A percentile compares a stretch with the other conserved stretches of the same genome.
Conservation (phyloP, 2,888 invertebrate species). For the Anthrax anthrax region DNA sequence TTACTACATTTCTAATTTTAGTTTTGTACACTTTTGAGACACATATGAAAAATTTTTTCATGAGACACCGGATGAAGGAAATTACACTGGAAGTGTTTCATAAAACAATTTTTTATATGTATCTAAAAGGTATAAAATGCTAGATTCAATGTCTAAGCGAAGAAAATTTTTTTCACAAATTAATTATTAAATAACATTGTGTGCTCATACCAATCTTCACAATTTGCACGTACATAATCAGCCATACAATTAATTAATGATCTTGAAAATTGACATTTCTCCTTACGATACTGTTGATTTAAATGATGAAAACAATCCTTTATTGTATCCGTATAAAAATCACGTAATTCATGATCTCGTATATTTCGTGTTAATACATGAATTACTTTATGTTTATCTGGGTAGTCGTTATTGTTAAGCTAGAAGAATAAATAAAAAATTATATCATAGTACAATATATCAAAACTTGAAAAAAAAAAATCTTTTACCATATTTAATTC, state of each 20-base stretch:
- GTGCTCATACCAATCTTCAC: constrained; percentile 57
- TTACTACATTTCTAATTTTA: no score
- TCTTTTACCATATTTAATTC: constrained; percentile 48
- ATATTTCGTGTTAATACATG: constrained; percentile 47
- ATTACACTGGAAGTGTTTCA: no score
- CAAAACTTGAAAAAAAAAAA: no score
- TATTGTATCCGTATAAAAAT: constrained; percentile 55
- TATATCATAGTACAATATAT: no score
- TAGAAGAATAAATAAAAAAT: constrained; percentile 11
- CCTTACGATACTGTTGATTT: constrained; percentile 38
- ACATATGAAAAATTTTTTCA: no score
- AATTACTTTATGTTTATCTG: constrained; percentile 48
- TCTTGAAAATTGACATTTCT: constrained; percentile 51
- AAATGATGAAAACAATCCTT: constrained; percentile 56
- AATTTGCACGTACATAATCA: constrained; percentile 56
- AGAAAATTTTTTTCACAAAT: no score
- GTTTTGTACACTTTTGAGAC: no score
- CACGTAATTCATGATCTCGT: constrained; percentile 46
- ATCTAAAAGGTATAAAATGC: no score
- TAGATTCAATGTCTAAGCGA: no score
- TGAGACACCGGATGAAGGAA: no score
- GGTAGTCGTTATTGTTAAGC: constrained; percentile 34
- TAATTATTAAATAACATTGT: constrained; percentile 31
- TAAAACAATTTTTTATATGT: no score
- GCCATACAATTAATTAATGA: constrained; percentile 50